These are phyloP conservation scores for Aurelia sp. DNA, from an alignment of 30 jellyfish, hydroid and myxozoan genomes.

Conservation along the genomic window DNA sequence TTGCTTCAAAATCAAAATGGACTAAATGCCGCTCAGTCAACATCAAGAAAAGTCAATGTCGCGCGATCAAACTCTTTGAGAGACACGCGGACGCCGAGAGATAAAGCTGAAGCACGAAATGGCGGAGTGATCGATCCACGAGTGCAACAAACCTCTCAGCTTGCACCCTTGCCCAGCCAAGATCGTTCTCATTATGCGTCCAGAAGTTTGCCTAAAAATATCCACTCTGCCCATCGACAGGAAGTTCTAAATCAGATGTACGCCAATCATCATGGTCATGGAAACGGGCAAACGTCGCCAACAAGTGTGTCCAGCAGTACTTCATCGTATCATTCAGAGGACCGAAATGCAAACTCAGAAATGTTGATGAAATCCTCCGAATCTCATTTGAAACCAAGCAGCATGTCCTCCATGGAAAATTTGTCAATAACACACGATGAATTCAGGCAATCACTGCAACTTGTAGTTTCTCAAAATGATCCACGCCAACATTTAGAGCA, in stretches of 20 bases:
- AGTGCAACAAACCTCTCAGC: constrained; percentile 23
- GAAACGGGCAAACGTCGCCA: constrained; percentile 48
- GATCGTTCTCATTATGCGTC: constrained; percentile 84
- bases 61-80: constrained; percentile 96
- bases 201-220: constrained; percentile 93
- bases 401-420: constrained; percentile 84
- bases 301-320: background rate
- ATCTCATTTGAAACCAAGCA: constrained; percentile 66
- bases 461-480: constrained; percentile 89
- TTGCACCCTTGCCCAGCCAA: constrained; percentile 71
- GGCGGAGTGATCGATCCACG: constrained; percentile 48
- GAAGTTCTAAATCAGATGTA: constrained; percentile 59
- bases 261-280: constrained; percentile 8
- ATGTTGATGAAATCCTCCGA: constrained; percentile 1
- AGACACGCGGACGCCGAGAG: constrained; percentile 73
- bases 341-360: constrained; percentile 55
- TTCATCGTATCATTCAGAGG: constrained; percentile 37
- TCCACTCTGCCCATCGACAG: constrained; percentile 86
- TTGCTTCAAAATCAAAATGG: constrained; percentile 75
- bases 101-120: constrained; percentile 55
- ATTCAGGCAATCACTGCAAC: constrained; percentile 86
- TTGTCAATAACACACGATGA: constrained; percentile 91
- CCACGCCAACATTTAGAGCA: constrained; percentile 92
- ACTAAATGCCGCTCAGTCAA: constrained; percentile 47
- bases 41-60: constrained; percentile 73